These are phyloP conservation scores for Ceyx melanurus DNA, from an alignment of 2,113 vertebrate species.

Conservation along the genomic window DNA sequence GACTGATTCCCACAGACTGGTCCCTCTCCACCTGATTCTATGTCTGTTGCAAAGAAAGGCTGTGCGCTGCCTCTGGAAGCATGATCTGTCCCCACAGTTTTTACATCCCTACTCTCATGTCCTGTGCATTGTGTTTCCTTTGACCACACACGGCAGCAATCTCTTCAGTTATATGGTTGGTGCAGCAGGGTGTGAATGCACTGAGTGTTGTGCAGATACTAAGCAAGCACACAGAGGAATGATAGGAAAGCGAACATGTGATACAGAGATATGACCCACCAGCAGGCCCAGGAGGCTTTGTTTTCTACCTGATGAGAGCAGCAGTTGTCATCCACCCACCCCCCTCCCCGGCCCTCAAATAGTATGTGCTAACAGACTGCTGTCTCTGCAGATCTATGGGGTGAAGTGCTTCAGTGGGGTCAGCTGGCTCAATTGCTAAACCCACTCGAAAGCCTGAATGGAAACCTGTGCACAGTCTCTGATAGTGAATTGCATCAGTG, in stretches of 20 bases:
- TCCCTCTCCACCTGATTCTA: not conserved
- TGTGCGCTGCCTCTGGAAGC: not conserved
- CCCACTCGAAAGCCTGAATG: accelerated
- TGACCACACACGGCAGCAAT: not conserved
- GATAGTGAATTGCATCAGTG: not conserved
- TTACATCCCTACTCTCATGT: not conserved
- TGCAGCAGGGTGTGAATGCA: accelerated
- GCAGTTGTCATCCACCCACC: not conserved
- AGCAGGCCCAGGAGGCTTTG: not conserved
- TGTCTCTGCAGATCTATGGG: not conserved
- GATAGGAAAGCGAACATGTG: not conserved
- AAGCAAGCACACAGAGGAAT: not conserved
- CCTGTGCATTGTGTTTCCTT: not conserved
- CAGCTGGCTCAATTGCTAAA: not conserved
- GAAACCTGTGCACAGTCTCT: not conserved
- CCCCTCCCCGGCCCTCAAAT: not conserved
- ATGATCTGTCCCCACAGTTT: not conserved
- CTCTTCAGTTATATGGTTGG: not conserved
- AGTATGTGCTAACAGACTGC: not conserved
- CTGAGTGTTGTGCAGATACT: not conserved
- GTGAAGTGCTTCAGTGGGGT: not conserved
- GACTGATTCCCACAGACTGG: accelerated
- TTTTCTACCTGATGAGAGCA: not conserved
- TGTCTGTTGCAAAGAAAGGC: not conserved
- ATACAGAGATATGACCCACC: not conserved